These are phyloP conservation scores for Aurelia coerulea DNA, from an alignment of 30 jellyfish, hydroid and myxozoan species.

Conservation along the genomic window DNA sequence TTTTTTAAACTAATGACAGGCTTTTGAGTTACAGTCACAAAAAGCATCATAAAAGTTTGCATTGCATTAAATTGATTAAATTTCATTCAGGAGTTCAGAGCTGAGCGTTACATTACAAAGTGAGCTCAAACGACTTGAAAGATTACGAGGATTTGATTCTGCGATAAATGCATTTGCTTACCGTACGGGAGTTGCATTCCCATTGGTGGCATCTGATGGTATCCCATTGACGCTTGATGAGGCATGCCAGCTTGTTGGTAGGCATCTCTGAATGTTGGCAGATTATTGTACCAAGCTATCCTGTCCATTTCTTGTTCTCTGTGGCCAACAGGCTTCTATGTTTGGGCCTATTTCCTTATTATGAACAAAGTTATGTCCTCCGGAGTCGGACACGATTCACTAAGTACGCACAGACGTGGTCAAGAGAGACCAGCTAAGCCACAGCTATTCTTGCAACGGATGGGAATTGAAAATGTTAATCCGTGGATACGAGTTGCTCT, in stretches of 20 bases:
- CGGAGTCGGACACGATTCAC: slow-evolving; percentile 36
- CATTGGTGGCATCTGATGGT: slow-evolving; percentile 37
- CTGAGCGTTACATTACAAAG: no score
- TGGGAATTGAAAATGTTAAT: slow-evolving; percentile 47
- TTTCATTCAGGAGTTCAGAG: no score
- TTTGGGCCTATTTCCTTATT: slow-evolving; percentile 45
- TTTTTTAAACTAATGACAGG: no score
- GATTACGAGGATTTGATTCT: no score
- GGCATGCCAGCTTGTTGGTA: slow-evolving; percentile 55
- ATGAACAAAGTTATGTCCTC: background rate
- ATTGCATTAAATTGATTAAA: no score
- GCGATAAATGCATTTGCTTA: background rate
- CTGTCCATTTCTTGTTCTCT: slow-evolving; percentile 23
- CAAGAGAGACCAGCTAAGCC: slow-evolving; percentile 14
- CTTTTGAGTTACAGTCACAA: no score
- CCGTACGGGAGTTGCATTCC: slow-evolving; percentile 63
- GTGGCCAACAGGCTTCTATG: background rate
- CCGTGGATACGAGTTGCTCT: slow-evolving; percentile 47
- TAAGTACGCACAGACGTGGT: slow-evolving; percentile 6
- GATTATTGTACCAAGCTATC: slow-evolving; percentile 69
- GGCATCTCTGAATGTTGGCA: slow-evolving; percentile 56
- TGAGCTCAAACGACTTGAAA: no score
- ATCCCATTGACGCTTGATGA: slow-evolving; percentile 53
- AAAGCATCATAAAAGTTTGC: no score
- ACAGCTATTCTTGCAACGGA: slow-evolving; percentile 52